phyloP scores from a whole-genome alignment of 2,797 vertebrate species.

The Discoglossus pictus region DNA sequence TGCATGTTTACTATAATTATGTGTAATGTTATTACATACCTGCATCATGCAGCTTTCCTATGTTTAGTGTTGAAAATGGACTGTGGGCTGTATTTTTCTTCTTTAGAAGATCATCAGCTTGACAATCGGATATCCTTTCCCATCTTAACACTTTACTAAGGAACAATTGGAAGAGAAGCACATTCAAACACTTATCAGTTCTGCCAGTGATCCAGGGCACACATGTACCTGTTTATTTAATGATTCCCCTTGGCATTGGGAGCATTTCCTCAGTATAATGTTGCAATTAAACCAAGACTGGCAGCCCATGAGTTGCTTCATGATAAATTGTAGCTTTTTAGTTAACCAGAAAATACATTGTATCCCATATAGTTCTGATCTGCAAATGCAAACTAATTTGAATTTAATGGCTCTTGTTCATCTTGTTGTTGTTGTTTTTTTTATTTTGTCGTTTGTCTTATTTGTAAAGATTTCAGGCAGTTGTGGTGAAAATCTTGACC shows the following conservation, averaged over 20 bases:
- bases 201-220: slow-evolving; percentile 3
- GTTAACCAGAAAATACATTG: slow-evolving; percentile 35
- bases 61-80: no score
- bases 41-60: no score
- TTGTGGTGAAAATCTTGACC: slow-evolving; percentile 48
- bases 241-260: slow-evolving; percentile 25
- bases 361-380: slow-evolving; percentile 29
- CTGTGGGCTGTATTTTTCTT: no score
- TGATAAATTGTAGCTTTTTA: slow-evolving; percentile 43
- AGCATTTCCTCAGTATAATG: slow-evolving; percentile 27
- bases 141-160: slow-evolving; percentile 17
- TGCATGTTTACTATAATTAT: no score
- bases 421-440: slow-evolving; percentile 43
- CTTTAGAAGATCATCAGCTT: slow-evolving; percentile 2
- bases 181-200: slow-evolving; percentile 11
- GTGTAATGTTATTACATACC: no score
- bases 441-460: slow-evolving; percentile 48
- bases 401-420: slow-evolving; percentile 48
- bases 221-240: slow-evolving; percentile 29
- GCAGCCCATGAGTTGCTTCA: slow-evolving; percentile 8
- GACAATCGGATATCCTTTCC: slow-evolving; percentile 17
- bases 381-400: slow-evolving; percentile 46
- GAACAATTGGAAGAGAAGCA: slow-evolving; percentile 32
- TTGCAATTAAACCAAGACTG: slow-evolving; percentile 31
- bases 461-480: slow-evolving; percentile 49